Evolutionary conservation across 2,888 invertebrate genomes (phyloP).

Genomic region (Hirtodrosophila confusa): DNA sequence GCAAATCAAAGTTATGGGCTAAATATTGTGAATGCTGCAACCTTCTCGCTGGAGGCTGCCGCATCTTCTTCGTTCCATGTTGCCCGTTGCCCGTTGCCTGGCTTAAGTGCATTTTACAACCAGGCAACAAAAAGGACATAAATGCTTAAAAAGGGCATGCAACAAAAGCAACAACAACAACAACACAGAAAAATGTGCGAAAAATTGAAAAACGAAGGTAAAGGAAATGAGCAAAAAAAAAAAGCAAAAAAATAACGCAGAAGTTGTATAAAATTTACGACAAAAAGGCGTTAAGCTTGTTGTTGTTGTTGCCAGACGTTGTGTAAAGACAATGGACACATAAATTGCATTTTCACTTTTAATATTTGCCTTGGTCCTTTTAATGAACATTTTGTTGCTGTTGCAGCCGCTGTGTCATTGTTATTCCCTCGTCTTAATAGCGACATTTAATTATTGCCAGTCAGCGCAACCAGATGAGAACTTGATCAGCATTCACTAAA

Average conservation of each 20-base stretch:
- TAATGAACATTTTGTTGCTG: conserved; percentile 60
- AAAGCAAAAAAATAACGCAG: conserved; percentile 2
- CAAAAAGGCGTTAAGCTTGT: conserved; percentile 75
- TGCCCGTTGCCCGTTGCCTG: conserved; percentile 34
- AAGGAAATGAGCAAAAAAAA: conserved; percentile 56
- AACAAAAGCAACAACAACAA: conserved; percentile 44
- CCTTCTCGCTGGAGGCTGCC: conserved; percentile 46
- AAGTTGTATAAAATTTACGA: conserved; percentile 74
- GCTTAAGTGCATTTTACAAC: conserved; percentile 76
- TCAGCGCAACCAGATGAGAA: conserved; percentile 22
- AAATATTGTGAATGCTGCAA: conserved; percentile 57
- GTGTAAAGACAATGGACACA: conserved; percentile 72
- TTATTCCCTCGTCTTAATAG: conserved; percentile 39
- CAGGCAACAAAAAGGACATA: conserved; percentile 73
- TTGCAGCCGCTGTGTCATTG: conserved; percentile 28
- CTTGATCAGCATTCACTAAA: conserved; percentile 36
- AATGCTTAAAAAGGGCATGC: conserved; percentile 76
- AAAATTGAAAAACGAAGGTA: conserved; percentile 62
- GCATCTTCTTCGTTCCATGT: conserved; percentile 50
- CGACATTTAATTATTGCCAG: conserved; percentile 52
- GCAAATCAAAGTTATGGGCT: conserved; percentile 56
- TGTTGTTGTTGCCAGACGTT: conserved; percentile 45
- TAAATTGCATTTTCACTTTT: conserved; percentile 78
- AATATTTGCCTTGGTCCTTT: conserved; percentile 67
- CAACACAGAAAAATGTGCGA: conserved; percentile 63